A percentile compares a stretch with the other conserved stretches of the same genome.
Evolutionary conservation across 2,888 invertebrate species (phyloP).

Genomic region (Leucozona laternaria): DNA sequence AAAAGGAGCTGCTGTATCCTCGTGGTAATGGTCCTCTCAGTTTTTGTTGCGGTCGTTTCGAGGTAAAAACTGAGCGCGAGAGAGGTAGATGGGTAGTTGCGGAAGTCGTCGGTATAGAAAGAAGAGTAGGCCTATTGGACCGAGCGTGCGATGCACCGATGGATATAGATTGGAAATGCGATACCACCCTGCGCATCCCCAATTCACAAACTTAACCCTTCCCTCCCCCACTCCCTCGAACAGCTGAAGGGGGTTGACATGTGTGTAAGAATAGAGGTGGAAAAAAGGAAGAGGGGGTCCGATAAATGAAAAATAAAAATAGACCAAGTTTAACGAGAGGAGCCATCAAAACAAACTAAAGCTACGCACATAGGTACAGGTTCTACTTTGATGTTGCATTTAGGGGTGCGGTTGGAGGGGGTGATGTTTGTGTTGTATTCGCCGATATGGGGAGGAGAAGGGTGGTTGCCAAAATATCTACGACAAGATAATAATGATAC

Average conservation of each 20-base stretch:
- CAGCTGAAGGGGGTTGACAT: constrained; percentile 19
- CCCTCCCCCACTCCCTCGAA: constrained; percentile 27
- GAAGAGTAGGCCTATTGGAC: constrained; percentile 61
- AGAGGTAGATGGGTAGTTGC: constrained; percentile 23
- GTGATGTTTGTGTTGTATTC: not conserved
- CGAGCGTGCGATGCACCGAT: constrained; percentile 21
- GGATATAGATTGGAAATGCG: constrained; percentile 52
- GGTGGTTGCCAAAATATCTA: constrained; percentile 64
- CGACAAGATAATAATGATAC: constrained; percentile 68
- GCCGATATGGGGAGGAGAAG: not conserved
- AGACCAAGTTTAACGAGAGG: constrained; percentile 62
- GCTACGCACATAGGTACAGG: constrained; percentile 65
- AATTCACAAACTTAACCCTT: constrained; percentile 47
- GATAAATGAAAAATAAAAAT: constrained; percentile 64
- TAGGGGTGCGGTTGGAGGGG: constrained; percentile 13
- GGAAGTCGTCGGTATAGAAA: constrained; percentile 29
- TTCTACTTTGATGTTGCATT: constrained; percentile 37
- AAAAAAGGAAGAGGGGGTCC: not conserved
- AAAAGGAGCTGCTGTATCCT: constrained; percentile 52
- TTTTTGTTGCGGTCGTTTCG: constrained; percentile 55
- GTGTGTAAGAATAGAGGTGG: constrained; percentile 32
- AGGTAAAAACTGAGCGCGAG: not conserved
- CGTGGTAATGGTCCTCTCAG: constrained; percentile 35
- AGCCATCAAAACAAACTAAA: constrained; percentile 72
- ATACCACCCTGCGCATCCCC: constrained; percentile 56